Evolutionary conservation across 2,113 vertebrate genomes (phyloP).

Genomic region (Lanius collurio): DNA sequence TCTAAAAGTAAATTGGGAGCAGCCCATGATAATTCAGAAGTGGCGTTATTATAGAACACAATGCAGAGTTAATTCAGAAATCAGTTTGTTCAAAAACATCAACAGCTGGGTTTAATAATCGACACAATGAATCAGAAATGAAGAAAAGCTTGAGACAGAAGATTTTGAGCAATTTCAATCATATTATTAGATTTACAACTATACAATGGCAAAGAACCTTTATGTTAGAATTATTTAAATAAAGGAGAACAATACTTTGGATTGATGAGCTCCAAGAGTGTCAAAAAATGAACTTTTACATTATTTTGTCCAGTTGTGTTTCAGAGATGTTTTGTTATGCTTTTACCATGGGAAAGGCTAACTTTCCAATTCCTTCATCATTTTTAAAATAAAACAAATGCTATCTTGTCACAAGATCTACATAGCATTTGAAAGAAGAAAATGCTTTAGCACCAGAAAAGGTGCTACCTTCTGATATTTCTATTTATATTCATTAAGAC

Average conservation of each 20-base stretch:
- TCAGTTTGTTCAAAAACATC: conserved; percentile 78
- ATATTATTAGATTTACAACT: conserved; percentile 72
- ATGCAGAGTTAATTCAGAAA: conserved; percentile 80
- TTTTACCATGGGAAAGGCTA: not conserved
- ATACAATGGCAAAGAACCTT: conserved; percentile 30
- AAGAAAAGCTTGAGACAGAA: conserved; percentile 72
- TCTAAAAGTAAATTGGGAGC: conserved; percentile 81
- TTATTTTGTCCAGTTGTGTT: not conserved
- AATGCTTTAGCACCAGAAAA: not conserved
- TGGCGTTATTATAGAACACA: conserved; percentile 74
- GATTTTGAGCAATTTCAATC: conserved; percentile 73
- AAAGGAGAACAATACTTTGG: conserved; percentile 39
- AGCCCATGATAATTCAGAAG: conserved; percentile 76
- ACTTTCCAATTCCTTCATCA: not conserved
- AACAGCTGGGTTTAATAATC: conserved; percentile 80
- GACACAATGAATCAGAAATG: conserved; percentile 73
- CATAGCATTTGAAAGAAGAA: not conserved
- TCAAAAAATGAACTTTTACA: not conserved
- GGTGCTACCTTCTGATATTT: not conserved
- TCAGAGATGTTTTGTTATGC: not conserved
- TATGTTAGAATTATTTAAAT: conserved; percentile 38
- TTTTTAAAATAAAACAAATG: not conserved
- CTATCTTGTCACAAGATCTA: not conserved
- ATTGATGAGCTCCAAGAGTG: not conserved
- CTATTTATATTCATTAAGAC: not conserved